phyloP scores from a whole-genome alignment of 1,140 invertebrate species.

The Cardiocondyla obscurior region DNA sequence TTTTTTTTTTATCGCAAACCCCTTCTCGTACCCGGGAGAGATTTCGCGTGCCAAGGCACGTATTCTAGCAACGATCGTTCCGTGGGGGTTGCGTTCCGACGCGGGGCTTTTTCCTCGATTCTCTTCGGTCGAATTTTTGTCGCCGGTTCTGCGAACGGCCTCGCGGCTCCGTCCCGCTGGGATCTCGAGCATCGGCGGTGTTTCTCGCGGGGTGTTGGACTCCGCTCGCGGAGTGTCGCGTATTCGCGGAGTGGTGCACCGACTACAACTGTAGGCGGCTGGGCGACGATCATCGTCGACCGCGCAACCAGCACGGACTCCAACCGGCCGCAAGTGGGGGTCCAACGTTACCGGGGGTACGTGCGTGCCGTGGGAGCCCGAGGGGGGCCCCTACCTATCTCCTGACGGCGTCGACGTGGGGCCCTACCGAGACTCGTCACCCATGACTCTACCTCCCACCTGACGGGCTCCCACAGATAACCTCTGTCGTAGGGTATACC shows the following conservation, averaged over 20 bases:
- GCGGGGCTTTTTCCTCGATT: background rate
- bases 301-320: conserved; percentile 63
- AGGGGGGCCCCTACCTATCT: conserved; percentile 57
- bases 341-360: conserved; percentile 67
- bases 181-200: background rate
- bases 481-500: conserved; percentile 33
- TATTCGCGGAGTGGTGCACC: conserved; percentile 70
- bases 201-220: conserved; percentile 9
- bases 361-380: conserved; percentile 57
- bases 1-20: background rate
- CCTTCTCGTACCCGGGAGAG: background rate
- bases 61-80: too few species aligned
- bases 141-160: background rate
- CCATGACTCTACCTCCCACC: conserved; percentile 68
- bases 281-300: conserved; percentile 68
- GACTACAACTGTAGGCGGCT: conserved; percentile 73
- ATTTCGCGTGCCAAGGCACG: background rate
- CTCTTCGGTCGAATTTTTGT: background rate
- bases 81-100: background rate
- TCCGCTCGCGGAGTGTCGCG: conserved; percentile 60
- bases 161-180: background rate
- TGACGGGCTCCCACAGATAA: conserved; percentile 40
- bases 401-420: conserved; percentile 19
- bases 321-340: conserved; percentile 60
- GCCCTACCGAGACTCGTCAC: conserved; percentile 59